phyloP scores from a whole-genome alignment of 2,797 vertebrate genomes.

The Poecilia picta region DNA sequence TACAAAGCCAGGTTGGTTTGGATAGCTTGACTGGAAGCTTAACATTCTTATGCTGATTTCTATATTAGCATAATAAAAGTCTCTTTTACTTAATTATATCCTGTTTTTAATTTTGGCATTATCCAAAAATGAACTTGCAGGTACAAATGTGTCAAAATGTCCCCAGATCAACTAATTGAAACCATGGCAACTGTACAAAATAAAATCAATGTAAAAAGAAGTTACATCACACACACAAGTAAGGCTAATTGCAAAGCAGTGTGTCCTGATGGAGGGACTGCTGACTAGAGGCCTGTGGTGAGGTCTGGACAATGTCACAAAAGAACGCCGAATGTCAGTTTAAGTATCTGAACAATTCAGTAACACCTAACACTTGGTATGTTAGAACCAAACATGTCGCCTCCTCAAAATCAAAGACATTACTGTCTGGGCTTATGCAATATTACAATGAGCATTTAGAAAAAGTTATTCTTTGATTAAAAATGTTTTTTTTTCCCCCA shows the following conservation, averaged over 20 bases:
- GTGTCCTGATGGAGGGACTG: not conserved
- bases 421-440: not conserved
- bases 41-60: not conserved
- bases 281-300: not conserved
- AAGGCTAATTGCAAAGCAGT: not conserved
- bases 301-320: not conserved
- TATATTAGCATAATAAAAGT: not conserved
- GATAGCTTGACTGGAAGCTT: not conserved
- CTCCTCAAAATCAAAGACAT: not conserved
- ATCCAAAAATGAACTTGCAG: not conserved
- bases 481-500: not conserved
- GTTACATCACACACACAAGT: not conserved
- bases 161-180: not conserved
- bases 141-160: not conserved
- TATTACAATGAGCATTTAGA: not conserved
- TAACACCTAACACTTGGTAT: not conserved
- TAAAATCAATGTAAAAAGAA: not conserved
- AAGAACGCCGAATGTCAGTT: not conserved
- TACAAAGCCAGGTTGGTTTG: not conserved
- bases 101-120: not conserved
- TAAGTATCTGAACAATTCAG: not conserved
- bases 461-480: not conserved
- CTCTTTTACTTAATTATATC: too few relatives aligned
- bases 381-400: not conserved
- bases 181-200: not conserved